These are phyloP conservation scores for Cotesia vestalis DNA, from an alignment of 1,140 invertebrate species.

Conservation along the genomic window DNA sequence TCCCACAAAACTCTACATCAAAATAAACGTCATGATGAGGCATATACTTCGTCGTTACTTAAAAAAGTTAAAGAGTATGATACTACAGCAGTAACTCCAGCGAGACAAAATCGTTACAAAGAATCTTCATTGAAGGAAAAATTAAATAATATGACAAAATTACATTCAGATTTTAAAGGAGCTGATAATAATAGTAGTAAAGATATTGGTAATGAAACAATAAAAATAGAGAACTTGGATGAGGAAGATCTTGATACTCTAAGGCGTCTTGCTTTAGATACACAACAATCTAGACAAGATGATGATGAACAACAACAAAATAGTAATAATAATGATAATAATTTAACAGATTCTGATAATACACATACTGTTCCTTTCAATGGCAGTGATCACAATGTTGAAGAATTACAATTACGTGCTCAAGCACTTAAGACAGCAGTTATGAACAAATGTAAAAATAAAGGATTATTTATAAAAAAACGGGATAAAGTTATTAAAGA, in stretches of 20 bases:
- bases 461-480: conserved; percentile 34
- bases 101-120: conserved; percentile 41
- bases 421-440: conserved; percentile 59
- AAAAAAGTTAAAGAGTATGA: conserved; percentile 56
- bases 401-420: conserved; percentile 55
- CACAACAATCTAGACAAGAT: conserved; percentile 49
- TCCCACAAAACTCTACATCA: conserved; percentile 36
- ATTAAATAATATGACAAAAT: conserved; percentile 55
- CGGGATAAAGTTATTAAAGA: not conserved
- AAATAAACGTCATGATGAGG: conserved; percentile 33
- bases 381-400: conserved; percentile 52
- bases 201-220: conserved; percentile 25
- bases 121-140: conserved; percentile 60
- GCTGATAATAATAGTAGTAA: not conserved
- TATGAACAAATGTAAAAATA: conserved; percentile 54
- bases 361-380: conserved; percentile 30
- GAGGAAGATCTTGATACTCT: conserved; percentile 44
- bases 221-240: conserved; percentile 28
- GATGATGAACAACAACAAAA: not conserved
- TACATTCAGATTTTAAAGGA: conserved; percentile 7
- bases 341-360: conserved; percentile 3
- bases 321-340: not conserved
- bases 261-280: conserved; percentile 56
- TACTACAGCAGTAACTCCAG: conserved; percentile 39
- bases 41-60: conserved; percentile 48